Evolutionary conservation across 1,140 invertebrate genomes (phyloP), one percentile per base, ranked within the genome.

Genomic region (Procambarus clarkii): DNA sequence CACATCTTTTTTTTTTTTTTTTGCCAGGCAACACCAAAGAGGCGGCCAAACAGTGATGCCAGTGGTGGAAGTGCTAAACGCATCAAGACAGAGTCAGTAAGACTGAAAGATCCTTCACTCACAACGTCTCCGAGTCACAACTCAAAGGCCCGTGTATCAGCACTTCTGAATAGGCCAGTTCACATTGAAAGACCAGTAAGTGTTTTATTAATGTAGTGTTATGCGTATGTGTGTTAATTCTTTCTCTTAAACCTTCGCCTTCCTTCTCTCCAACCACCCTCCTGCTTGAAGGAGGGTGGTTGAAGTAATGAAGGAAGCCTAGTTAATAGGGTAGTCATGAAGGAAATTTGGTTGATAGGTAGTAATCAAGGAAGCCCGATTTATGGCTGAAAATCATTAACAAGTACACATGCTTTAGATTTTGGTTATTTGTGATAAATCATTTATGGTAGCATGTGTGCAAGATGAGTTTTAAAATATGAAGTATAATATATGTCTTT

Each of bases 121-220:
- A 93, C 94, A 48, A 93, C 94, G 93, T 96, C 96, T 94, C 96
- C 95, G 94, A 95, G 94, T 93, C 95, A 95, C 93, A 95, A 94
- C 95, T 96, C 93, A 54, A 93, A 95, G 95, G 95, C 95, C 60
- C 77, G 92, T 90, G 95, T 94, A 21, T 95, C 95, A 1, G 95
- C 94, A 78, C 94, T 97, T 92, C 94, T 97, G 74, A 96, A 97
- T 92, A 95, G 96, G 93, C 96, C 96, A 0, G 95, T 96, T 9
- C 96, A 96, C 94, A 96, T 97, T 92, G 94, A 95, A 88, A 95
- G 96, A 95, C 96, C 96, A 88, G 96, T 97, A 94, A 96, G 96
- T 90, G 18, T 64, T 64, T 64, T 58, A 58, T 64, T 64, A 64
- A 18, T 64, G 18, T 15, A 64, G 9, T 64, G 3, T 18, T 64